Percentiles rank a stretch among this genome's conserved stretches.
Conservation (phyloP, 2,797 vertebrate genomes). For the Scolopax bukidnonensis region DNA sequence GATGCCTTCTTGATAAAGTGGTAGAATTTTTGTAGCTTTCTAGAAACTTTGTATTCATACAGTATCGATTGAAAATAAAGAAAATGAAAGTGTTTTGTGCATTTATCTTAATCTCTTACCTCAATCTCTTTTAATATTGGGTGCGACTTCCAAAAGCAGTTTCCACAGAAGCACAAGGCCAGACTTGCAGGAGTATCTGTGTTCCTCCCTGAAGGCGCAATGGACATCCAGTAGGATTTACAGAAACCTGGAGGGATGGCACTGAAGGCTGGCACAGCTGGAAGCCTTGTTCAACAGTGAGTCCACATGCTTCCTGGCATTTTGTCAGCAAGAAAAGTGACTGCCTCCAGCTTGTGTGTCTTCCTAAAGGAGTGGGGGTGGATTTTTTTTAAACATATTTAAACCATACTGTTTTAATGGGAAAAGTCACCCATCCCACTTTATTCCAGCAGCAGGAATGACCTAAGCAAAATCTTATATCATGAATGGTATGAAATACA, state of each 20-base stretch:
- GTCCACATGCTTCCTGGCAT: background rate
- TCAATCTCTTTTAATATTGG: background rate
- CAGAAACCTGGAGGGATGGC: background rate
- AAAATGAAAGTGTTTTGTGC: slow-evolving; percentile 82
- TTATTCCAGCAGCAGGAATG: background rate
- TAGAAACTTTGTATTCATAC: slow-evolving; percentile 99
- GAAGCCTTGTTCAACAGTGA: rapidly evolving
- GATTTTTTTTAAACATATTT: background rate
- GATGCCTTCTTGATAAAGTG: slow-evolving; percentile 99
- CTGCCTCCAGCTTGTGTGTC: background rate
- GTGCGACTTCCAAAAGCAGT: background rate
- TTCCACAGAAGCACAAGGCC: background rate
- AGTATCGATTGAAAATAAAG: slow-evolving; percentile 99
- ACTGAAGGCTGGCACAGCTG: background rate
- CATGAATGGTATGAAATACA: background rate
- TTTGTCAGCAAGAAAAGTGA: background rate
- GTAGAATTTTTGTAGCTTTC: slow-evolving; percentile 99
- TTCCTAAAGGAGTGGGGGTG: background rate
- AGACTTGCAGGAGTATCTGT: background rate
- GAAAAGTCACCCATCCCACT: background rate
- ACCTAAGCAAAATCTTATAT: background rate
- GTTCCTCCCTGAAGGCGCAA: background rate
- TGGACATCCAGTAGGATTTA: background rate
- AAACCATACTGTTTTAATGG: background rate
- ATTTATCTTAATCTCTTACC: slow-evolving; percentile 66